Conservation (phyloP, 2,113 vertebrate species). For the Laterallus jamaicensis region DNA sequence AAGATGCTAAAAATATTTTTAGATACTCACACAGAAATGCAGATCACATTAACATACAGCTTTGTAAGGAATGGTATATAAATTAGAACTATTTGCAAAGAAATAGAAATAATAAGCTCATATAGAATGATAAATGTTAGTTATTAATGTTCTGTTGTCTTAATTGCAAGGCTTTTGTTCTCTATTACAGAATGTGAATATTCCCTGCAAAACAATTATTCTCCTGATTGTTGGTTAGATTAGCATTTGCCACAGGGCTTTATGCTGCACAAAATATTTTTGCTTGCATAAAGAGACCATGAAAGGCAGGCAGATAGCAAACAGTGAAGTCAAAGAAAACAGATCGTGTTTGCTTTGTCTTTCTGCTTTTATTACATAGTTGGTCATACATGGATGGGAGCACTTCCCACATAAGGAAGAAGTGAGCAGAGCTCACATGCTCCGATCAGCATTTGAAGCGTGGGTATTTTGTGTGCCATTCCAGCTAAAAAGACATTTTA, state of each 20-base stretch:
- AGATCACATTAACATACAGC: slow-evolving; percentile 50
- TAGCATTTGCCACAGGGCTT: slow-evolving; percentile 64
- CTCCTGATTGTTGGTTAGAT: slow-evolving; percentile 63
- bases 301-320: slow-evolving; percentile 1
- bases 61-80: slow-evolving; percentile 39
- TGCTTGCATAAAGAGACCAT: slow-evolving; percentile 26
- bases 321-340: neutral
- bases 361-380: neutral
- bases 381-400: neutral
- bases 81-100: slow-evolving; percentile 57
- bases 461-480: neutral
- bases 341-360: neutral
- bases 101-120: slow-evolving; percentile 61
- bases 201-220: slow-evolving; percentile 67
- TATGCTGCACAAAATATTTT: slow-evolving; percentile 59
- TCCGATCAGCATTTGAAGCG: neutral
- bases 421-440: neutral
- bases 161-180: slow-evolving; percentile 65
- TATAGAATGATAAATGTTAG: slow-evolving; percentile 66
- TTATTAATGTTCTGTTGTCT: slow-evolving; percentile 68
- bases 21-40: neutral
- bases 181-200: slow-evolving; percentile 59
- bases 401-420: neutral
- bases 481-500: neutral
- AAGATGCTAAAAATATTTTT: slow-evolving; percentile 33